Evolutionary conservation across 2,113 vertebrate genomes (phyloP), one percentile per base, ranked within the genome.

Genomic region (Solenodon paradoxus): DNA sequence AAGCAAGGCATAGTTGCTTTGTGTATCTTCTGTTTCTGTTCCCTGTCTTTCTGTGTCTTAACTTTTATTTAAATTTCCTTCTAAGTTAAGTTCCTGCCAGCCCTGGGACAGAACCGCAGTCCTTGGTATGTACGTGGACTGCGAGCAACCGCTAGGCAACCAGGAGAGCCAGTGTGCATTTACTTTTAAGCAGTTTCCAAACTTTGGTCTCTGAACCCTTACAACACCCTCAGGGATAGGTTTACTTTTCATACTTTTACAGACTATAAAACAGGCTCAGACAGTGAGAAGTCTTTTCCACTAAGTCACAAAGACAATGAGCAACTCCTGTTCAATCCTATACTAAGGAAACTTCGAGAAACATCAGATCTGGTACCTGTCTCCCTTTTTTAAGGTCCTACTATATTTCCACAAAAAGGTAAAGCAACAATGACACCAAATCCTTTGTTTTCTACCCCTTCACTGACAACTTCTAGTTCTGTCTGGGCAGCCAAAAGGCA

Each of bases 181-280:
- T 84, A 88, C 35, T 74, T 94, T 83, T 75, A 63, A 68, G 49
- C 26, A 61, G 32, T 57, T 88, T 88, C 64, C 81, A 88, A 71
- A 40, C 45, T n/a, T 38, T 61, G 19, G 55, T 28, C 78, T 94
- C 61, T 63, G 92, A 71, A 69, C 68, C 82, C 30, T 71, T 85
- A 77, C 32, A 66, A 47, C 47, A 28, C 42, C 53, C 7, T 74
- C 40, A 55, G 11, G 53, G 28, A 13, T 51, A 68, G 61, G 32
- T 88, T 68, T 71, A 24, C n/a, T 79, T 30, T 66, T 90, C 53
- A 20, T 59, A 17, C 53, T 89, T 89, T 74, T 61, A 63, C 30
- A 40, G 74, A 26, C 64, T 35, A 53, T 7, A 17, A 88, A 77
- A 77, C 5, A 63, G 20, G 30, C 57, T 68, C 38, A 59, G 13